Evolutionary conservation across 2,797 vertebrate genomes (phyloP).

Genomic region (Phylloscopus collybita): DNA sequence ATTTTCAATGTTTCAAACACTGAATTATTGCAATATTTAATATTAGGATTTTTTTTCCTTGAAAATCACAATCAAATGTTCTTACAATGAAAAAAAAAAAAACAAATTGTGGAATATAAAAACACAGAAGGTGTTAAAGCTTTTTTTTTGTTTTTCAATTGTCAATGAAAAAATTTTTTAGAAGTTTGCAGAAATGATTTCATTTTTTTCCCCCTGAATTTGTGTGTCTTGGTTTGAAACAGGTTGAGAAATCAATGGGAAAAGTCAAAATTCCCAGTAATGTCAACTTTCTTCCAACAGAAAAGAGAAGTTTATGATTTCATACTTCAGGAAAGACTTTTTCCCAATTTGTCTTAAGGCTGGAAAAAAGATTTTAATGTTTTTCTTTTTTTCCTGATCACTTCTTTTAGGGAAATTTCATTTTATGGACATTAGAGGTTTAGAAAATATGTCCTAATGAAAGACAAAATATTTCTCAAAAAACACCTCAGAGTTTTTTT

Average conservation of each 20-base stretch:
- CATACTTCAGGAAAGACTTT: neutral
- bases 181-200: neutral
- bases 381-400: neutral
- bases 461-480: neutral
- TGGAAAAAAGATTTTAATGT: neutral
- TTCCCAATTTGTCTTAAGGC: neutral
- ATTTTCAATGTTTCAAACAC: neutral
- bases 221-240: neutral
- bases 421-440: neutral
- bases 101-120: neutral
- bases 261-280: neutral
- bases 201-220: rapidly evolving
- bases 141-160: neutral
- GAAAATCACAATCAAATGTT: neutral
- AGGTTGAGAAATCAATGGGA: neutral
- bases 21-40: neutral
- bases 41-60: neutral
- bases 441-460: neutral
- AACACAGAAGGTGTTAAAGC: neutral
- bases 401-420: neutral
- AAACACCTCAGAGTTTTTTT: neutral
- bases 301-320: neutral
- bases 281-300: neutral
- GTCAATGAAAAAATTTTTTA: neutral
- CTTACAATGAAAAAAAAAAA: neutral